Percentiles rank a stretch among this genome's conserved stretches.
These are phyloP conservation scores for Etheostoma spectabile DNA, from an alignment of 2,113 vertebrate species.

Conservation along the genomic window DNA sequence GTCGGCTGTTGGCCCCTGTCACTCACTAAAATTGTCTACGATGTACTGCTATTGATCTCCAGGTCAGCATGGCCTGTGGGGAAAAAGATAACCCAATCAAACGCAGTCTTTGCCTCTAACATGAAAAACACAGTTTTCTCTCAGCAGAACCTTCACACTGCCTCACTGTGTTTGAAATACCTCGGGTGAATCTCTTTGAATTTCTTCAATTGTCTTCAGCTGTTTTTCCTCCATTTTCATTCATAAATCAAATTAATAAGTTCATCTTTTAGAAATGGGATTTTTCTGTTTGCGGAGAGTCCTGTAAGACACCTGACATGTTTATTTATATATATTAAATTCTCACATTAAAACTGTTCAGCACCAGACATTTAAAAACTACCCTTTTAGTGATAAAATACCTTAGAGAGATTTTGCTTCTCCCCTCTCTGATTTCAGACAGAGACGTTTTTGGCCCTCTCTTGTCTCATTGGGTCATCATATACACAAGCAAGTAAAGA, in stretches of 20 bases:
- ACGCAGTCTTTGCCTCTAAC: constrained; percentile 34
- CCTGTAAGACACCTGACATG: constrained; percentile 10
- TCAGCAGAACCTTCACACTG: constrained; percentile 13
- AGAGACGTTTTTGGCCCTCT: too few species aligned
- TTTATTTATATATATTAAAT: constrained; percentile 16
- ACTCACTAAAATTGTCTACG: constrained; percentile 51
- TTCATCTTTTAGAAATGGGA: constrained; percentile 15
- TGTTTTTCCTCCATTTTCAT: constrained; percentile 21
- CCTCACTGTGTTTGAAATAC: constrained; percentile 29
- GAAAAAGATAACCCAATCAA: constrained; percentile 63
- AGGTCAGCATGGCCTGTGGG: constrained; percentile 36
- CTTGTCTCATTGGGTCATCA: too few species aligned
- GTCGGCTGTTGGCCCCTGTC: constrained; percentile 37
- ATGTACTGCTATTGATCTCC: constrained; percentile 61
- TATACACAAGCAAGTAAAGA: too few species aligned
- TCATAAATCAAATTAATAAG: constrained; percentile 44
- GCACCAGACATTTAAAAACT: neutral
- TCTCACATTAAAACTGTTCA: neutral
- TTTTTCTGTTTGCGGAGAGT: neutral
- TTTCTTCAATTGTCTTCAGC: constrained; percentile 27
- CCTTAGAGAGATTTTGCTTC: neutral
- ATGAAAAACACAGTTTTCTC: constrained; percentile 60
- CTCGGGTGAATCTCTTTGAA: constrained; percentile 26
- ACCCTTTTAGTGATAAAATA: neutral
- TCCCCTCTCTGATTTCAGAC: neutral